Evolutionary conservation across 2,797 vertebrate genomes (phyloP), one percentile per base, ranked within the genome.

Genomic region (Helarctos malayanus): DNA sequence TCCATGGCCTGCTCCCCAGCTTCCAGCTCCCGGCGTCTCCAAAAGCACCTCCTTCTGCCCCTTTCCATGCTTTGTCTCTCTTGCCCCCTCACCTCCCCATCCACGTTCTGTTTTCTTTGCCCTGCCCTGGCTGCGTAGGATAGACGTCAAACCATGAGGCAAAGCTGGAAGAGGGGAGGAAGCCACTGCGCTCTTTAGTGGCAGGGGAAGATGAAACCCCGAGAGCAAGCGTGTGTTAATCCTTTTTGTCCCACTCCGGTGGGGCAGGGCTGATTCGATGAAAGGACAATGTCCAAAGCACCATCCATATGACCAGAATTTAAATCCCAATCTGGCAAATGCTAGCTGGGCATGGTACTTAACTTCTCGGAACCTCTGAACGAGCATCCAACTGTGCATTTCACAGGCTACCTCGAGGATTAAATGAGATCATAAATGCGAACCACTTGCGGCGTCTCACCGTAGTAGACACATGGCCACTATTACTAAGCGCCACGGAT

Each of bases 171-270:
- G 32, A 19, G 32, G 27, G 14, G 5, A 49, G 59, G 47, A 11
- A n/a, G 7, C 19, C 32, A 41, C n/a, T 2, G 25, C 1, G 13
- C 29, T 65, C 45, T n/a, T 5, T 41, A 21, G 27, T 0, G 13
- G 54, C 49, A 21, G 59, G 7, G 23, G 19, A 14, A 35, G 12
- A 41, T 0, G 7, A n/a, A 38, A 49, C 19, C 4, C 19, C 0
- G 10, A 35, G 12, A 41, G 5, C 29, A 1, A 5, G 4, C 9
- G 18, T 16, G n/a, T 35, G 45, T 13, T 49, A 35, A 10, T 65
- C n/a, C 4, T 49, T 59, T 81, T 32, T 49, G 35, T 63, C 32
- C 29, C 4, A 0, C 68, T 47, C 15, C 25, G 3, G 32, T 13
- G 35, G 5, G 25, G 18, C 32, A 21, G 80, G 56, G 8, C 23